Percentiles rank a stretch among this genome's conserved stretches.
phyloP scores from a whole-genome alignment of 1,140 invertebrate species.

The Solen grandis region DNA sequence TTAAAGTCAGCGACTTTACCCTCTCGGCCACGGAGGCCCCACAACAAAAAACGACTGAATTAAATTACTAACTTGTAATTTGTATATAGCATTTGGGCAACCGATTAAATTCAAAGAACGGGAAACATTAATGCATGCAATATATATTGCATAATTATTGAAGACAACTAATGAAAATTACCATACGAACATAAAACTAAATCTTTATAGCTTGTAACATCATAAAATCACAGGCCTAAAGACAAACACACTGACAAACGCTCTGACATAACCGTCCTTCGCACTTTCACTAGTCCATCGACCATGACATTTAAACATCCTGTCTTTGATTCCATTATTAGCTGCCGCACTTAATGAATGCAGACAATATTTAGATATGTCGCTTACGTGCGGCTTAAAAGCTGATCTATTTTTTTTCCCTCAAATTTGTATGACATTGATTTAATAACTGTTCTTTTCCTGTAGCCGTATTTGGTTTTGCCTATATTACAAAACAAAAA shows the following conservation, averaged over 20 bases:
- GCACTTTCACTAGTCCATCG: constrained; percentile 16
- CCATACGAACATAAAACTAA: too few species aligned
- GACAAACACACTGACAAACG: not conserved
- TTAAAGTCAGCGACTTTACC: too few species aligned
- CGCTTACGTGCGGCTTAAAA: constrained; percentile 15
- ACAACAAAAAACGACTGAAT: too few species aligned
- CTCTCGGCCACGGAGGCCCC: too few species aligned
- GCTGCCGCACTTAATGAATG: constrained; percentile 37
- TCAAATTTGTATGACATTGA: constrained; percentile 9
- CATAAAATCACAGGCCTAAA: constrained; percentile 15
- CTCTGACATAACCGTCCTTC: constrained; percentile 28
- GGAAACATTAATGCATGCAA: too few species aligned
- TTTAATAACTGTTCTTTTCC: constrained; percentile 1
- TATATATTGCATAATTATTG: too few species aligned
- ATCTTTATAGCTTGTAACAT: too few species aligned
- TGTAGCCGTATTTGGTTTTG: not conserved
- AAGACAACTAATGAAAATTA: too few species aligned
- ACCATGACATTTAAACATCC: constrained; percentile 24
- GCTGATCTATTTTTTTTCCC: too few species aligned
- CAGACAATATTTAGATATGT: constrained; percentile 39
- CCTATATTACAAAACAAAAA: constrained; percentile 7
- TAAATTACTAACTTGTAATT: too few species aligned
- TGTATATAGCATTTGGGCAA: too few species aligned
- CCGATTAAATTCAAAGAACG: too few species aligned
- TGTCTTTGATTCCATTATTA: constrained; percentile 20